These are phyloP conservation scores for Rhadinocentrus ornatus DNA, from an alignment of 2,797 vertebrate species.

Conservation along the genomic window DNA sequence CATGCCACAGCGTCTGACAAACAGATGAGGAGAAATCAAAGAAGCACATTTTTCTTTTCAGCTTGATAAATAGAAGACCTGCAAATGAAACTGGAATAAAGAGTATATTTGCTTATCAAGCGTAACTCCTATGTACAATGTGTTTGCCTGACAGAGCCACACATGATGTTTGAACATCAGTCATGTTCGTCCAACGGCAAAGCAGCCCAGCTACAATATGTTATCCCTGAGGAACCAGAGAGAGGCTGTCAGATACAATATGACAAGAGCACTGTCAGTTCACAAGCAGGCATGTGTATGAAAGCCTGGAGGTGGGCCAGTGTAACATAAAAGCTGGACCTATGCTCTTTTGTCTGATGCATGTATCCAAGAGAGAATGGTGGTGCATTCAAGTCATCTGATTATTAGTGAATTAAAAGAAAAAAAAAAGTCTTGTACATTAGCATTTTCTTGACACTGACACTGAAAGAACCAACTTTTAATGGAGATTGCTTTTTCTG, in stretches of 20 bases:
- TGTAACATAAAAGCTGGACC: slow-evolving; percentile 31
- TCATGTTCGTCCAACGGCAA: slow-evolving; percentile 49
- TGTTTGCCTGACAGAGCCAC: slow-evolving; percentile 19
- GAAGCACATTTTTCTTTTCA: slow-evolving; percentile 56
- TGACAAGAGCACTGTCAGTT: slow-evolving; percentile 46
- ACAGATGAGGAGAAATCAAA: slow-evolving; percentile 61
- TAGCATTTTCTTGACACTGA: background rate
- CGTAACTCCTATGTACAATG: slow-evolving; percentile 36
- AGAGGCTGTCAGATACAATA: slow-evolving; percentile 55
- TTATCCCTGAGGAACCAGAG: slow-evolving; percentile 39
- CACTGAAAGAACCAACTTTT: background rate
- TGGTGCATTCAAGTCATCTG: slow-evolving; percentile 13
- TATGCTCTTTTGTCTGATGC: slow-evolving; percentile 31
- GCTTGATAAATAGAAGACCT: slow-evolving; percentile 61
- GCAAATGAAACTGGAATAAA: slow-evolving; percentile 52
- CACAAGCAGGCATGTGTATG: slow-evolving; percentile 42
- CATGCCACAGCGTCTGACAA: slow-evolving; percentile 48
- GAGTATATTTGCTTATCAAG: slow-evolving; percentile 49
- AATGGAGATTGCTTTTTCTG: background rate
- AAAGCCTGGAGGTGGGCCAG: slow-evolving; percentile 54
- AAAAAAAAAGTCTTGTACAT: slow-evolving; percentile 22
- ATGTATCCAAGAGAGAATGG: slow-evolving; percentile 19
- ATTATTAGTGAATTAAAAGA: slow-evolving; percentile 30
- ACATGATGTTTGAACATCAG: slow-evolving; percentile 31
- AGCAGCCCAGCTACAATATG: slow-evolving; percentile 36